Percentiles rank a stretch among this genome's conserved stretches.
These are phyloP conservation scores for Cosmopolites sordidus DNA, from an alignment of 2,888 invertebrate genomes.

Conservation along the genomic window DNA sequence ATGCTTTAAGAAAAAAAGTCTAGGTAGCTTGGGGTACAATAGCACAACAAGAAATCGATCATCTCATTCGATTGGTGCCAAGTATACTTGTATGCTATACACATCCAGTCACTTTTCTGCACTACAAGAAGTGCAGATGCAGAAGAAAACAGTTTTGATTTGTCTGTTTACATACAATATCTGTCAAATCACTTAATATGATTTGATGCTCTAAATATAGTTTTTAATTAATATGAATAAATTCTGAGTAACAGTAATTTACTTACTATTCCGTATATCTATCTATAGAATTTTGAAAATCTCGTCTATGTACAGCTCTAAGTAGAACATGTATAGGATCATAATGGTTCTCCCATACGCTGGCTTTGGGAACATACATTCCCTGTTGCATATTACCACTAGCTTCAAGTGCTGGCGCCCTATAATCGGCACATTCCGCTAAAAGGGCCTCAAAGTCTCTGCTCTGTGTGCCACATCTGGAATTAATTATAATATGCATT, in stretches of 20 bases:
- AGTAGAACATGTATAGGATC: constrained; percentile 91
- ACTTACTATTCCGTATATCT: constrained; percentile 84
- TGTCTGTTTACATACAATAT: too few species aligned
- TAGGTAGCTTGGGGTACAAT: too few species aligned
- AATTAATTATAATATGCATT: background rate
- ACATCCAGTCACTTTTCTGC: too few species aligned
- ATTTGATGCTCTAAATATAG: background rate
- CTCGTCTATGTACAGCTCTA: constrained; percentile 84
- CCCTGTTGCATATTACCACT: constrained; percentile 74
- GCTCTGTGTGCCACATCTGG: constrained; percentile 81
- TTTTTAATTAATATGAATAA: background rate
- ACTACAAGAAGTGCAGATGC: too few species aligned
- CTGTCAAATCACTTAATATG: background rate
- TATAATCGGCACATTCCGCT: constrained; percentile 59
- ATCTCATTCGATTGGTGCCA: too few species aligned
- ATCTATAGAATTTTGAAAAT: constrained; percentile 93
- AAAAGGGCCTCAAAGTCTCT: constrained; percentile 84
- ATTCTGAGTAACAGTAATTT: background rate
- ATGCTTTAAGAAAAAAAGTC: too few species aligned
- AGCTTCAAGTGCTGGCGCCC: constrained; percentile 83
- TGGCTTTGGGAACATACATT: constrained; percentile 78
- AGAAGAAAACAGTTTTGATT: too few species aligned
- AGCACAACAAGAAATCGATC: too few species aligned
- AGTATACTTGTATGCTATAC: too few species aligned
- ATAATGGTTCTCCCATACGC: constrained; percentile 83